Percentiles rank a stretch among this genome's conserved stretches.
Conservation (phyloP, 1,140 invertebrate species). For the Carposina sasakii region DNA sequence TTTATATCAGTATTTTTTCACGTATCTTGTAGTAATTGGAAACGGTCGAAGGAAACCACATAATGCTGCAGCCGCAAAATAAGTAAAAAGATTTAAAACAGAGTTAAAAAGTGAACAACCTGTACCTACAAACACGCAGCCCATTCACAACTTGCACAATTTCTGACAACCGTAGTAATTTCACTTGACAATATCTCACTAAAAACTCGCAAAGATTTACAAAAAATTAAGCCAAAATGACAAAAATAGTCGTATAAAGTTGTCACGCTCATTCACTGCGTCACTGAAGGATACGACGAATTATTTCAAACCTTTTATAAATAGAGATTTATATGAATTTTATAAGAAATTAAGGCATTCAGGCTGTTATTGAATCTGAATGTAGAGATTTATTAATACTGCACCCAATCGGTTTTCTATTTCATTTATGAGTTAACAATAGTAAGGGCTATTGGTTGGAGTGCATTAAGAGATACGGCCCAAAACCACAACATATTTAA, state of each 20-base stretch:
- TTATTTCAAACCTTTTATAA: conserved; percentile 23
- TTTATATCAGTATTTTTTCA: too few relatives aligned
- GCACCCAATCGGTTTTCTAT: too few relatives aligned
- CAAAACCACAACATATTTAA: too few relatives aligned
- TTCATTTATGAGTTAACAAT: too few relatives aligned
- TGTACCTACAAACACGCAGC: conserved; percentile 16
- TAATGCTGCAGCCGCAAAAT: too few relatives aligned
- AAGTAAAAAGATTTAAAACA: too few relatives aligned
- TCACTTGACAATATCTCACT: conserved; percentile 19
- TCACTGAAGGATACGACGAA: conserved; percentile 29
- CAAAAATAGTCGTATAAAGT: conserved; percentile 34
- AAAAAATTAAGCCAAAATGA: too few relatives aligned
- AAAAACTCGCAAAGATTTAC: conserved; percentile 22
- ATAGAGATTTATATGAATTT: conserved; percentile 45
- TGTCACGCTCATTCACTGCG: conserved; percentile 33
- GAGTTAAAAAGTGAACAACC: conserved; percentile 17
- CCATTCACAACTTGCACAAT: conserved; percentile 28
- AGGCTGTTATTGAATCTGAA: background rate
- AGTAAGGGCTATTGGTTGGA: too few relatives aligned
- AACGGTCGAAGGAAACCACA: too few relatives aligned
- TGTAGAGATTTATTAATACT: too few relatives aligned
- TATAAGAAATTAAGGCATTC: conserved; percentile 40
- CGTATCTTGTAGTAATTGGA: too few relatives aligned
- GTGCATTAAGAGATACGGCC: too few relatives aligned
- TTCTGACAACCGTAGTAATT: conserved; percentile 47